Evolutionary conservation across 2,797 vertebrate genomes (phyloP).

Genomic region (Pempheris klunzingeri): DNA sequence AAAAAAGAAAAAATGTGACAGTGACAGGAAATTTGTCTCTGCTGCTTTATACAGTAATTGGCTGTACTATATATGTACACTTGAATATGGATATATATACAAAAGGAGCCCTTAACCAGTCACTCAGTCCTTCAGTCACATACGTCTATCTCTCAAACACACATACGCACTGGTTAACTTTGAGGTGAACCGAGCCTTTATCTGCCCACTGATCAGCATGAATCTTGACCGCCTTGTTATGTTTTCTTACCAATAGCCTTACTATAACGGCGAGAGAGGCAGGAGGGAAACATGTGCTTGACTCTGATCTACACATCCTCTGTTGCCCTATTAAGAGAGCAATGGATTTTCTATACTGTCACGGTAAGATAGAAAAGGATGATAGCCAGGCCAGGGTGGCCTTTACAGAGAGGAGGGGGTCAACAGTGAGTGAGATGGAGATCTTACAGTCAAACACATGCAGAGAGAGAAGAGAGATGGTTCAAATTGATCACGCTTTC

Average conservation of each 20-base stretch:
- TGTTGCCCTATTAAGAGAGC: slow-evolving; percentile 69
- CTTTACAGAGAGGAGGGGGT: slow-evolving; percentile 55
- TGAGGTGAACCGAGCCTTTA: slow-evolving; percentile 57
- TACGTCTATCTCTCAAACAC: neutral
- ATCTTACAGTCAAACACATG: slow-evolving; percentile 41
- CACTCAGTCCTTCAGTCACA: slow-evolving; percentile 30
- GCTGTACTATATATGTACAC: slow-evolving; percentile 29
- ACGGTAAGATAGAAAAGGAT: slow-evolving; percentile 48
- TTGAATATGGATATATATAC: slow-evolving; percentile 20
- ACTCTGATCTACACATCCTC: slow-evolving; percentile 74
- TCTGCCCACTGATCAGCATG: slow-evolving; percentile 69
- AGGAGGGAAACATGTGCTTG: slow-evolving; percentile 58
- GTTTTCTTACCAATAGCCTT: slow-evolving; percentile 62
- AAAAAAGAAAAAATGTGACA: neutral
- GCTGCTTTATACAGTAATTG: slow-evolving; percentile 26
- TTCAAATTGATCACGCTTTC: slow-evolving; percentile 43
- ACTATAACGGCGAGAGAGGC: slow-evolving; percentile 62
- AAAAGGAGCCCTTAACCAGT: slow-evolving; percentile 16
- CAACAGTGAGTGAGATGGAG: slow-evolving; percentile 30
- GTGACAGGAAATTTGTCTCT: slow-evolving; percentile 14
- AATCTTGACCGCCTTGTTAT: slow-evolving; percentile 69
- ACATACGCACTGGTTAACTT: slow-evolving; percentile 37
- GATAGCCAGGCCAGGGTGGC: slow-evolving; percentile 43
- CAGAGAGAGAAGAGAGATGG: slow-evolving; percentile 27
- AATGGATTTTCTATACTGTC: slow-evolving; percentile 76